A percentile compares a stretch with the other conserved stretches of the same genome.
phyloP scores from a whole-genome alignment of 1,140 invertebrate species.

The Pemphigus obesinymphae region DNA sequence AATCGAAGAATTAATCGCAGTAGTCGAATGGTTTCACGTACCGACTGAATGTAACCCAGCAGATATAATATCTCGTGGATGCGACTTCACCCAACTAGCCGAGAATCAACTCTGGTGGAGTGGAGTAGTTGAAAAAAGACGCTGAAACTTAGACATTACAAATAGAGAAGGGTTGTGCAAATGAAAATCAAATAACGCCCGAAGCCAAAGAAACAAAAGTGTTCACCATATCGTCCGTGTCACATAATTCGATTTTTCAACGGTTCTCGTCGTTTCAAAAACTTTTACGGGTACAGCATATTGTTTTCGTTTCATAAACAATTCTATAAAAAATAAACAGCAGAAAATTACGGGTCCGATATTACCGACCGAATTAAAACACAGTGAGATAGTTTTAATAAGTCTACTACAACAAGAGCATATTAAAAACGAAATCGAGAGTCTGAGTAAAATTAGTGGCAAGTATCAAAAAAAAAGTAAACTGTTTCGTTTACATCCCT shows the following conservation, averaged over 20 bases:
- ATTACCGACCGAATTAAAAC: too few species aligned
- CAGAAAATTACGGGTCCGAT: too few species aligned
- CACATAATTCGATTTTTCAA: too few species aligned
- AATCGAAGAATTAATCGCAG: conserved; percentile 47
- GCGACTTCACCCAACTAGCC: background rate
- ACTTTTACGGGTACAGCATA: background rate
- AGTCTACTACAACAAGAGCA: too few species aligned
- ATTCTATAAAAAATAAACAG: too few species aligned
- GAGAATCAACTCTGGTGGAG: conserved; percentile 39
- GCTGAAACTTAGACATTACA: background rate
- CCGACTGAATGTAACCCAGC: conserved; percentile 51
- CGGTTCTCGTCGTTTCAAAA: background rate
- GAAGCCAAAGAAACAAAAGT: too few species aligned
- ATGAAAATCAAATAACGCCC: background rate
- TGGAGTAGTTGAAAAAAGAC: background rate
- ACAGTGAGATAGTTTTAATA: too few species aligned
- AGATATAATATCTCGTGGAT: conserved; percentile 51
- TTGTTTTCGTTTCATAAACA: background rate
- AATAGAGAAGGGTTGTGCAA: background rate
- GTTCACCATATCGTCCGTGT: too few species aligned
- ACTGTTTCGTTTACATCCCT: too few species aligned
- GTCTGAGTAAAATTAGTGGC: too few species aligned
- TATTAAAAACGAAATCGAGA: too few species aligned
- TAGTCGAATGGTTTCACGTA: conserved; percentile 51
- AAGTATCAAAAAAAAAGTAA: too few species aligned